Evolutionary conservation across 2,113 vertebrate species (phyloP).

Genomic region (Phylloscopus trochiloides): DNA sequence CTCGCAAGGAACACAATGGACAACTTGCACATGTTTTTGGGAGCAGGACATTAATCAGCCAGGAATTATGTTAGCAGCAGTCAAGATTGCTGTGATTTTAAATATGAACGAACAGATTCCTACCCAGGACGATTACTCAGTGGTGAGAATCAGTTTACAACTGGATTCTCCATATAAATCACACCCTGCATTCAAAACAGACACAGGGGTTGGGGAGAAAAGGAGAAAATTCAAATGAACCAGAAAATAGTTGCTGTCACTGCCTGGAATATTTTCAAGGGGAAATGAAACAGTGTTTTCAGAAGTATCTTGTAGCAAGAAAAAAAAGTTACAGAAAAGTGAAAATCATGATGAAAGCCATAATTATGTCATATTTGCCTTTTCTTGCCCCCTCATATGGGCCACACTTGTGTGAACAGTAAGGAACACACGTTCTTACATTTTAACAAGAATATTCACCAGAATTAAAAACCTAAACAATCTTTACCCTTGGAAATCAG

Average conservation of each 20-base stretch:
- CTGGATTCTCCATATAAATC: neutral
- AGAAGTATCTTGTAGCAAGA: neutral
- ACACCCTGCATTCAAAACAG: neutral
- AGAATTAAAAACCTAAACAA: neutral
- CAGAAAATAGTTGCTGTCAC: neutral
- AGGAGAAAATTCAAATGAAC: neutral
- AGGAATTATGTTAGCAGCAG: slow-evolving; percentile 30
- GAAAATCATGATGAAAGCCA: neutral
- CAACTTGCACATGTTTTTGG: neutral
- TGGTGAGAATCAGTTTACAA: neutral
- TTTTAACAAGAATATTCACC: neutral
- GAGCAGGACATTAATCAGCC: slow-evolving; percentile 12
- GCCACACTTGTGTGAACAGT: neutral
- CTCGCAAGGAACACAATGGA: neutral
- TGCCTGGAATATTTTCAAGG: neutral
- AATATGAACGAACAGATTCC: neutral
- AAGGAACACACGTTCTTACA: neutral
- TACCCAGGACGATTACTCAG: neutral
- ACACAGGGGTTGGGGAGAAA: neutral
- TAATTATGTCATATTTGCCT: neutral
- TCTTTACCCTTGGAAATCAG: neutral
- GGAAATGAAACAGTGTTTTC: neutral
- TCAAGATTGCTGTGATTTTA: neutral
- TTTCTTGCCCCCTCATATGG: neutral
- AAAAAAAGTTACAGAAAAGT: neutral